Conservation (phyloP, 2,113 vertebrate species). For the Piprites chloris region DNA sequence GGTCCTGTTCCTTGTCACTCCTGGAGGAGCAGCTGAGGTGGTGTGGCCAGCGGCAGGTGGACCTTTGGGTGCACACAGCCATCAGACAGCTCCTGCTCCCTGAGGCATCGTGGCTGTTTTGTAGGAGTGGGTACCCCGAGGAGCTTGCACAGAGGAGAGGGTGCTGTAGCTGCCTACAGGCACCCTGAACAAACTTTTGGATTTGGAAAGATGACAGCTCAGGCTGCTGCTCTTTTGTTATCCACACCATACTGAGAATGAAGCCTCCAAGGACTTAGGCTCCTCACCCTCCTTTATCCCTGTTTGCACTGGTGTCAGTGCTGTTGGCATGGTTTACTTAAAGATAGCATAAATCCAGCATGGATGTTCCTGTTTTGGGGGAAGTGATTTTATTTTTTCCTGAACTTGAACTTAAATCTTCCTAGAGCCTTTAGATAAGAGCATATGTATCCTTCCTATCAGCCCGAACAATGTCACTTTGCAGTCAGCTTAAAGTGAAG, state of each 20-base stretch:
- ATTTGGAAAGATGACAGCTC: neutral
- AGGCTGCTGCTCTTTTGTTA: neutral
- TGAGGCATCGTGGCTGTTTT: neutral
- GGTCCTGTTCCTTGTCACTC: neutral
- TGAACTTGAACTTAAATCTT: conserved; percentile 33
- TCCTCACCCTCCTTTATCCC: neutral
- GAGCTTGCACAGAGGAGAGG: neutral
- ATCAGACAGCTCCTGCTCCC: neutral
- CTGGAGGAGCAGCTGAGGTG: neutral
- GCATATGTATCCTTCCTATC: neutral
- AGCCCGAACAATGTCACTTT: neutral
- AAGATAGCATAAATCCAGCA: neutral
- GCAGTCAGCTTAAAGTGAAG: conserved; percentile 8
- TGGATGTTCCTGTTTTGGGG: neutral
- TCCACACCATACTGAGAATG: neutral
- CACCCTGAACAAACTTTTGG: neutral
- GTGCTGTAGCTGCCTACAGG: neutral
- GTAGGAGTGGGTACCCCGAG: neutral
- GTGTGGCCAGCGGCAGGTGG: neutral
- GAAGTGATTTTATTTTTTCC: neutral
- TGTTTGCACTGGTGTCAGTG: neutral
- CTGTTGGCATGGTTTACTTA: conserved; percentile 16
- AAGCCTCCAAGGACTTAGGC: neutral
- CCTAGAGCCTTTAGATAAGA: conserved; percentile 20
- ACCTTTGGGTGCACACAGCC: neutral